These are phyloP conservation scores for Enteromius viviparus DNA, from an alignment of 2,797 vertebrate genomes.

Conservation along the genomic window DNA sequence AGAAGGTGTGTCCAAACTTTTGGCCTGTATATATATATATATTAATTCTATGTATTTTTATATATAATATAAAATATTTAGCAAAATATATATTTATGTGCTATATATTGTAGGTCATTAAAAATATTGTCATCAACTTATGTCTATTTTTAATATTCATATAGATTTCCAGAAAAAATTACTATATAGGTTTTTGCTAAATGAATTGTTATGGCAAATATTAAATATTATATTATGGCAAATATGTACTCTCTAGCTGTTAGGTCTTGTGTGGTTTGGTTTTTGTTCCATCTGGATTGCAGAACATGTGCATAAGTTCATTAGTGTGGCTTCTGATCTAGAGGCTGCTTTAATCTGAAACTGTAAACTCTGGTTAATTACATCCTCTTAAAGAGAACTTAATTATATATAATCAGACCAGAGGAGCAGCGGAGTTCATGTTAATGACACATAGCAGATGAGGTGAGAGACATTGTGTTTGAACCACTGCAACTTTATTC, in stretches of 20 bases:
- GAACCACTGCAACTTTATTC: conserved; percentile 1
- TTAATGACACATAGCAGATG: conserved; percentile 54
- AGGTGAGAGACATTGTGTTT: conserved; percentile 12
- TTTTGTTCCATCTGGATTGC: conserved; percentile 80
- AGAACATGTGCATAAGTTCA: conserved; percentile 81
- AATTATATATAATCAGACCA: conserved; percentile 78
- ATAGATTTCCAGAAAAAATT: background rate
- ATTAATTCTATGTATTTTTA: too few relatives aligned
- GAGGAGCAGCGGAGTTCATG: conserved; percentile 68
- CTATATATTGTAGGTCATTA: too few relatives aligned
- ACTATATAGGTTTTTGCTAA: background rate
- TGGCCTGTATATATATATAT: too few relatives aligned
- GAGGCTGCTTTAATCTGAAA: conserved; percentile 83
- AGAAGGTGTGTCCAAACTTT: too few relatives aligned
- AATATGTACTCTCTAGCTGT: background rate
- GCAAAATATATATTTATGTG: too few relatives aligned
- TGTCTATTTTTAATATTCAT: background rate
- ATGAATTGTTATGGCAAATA: background rate
- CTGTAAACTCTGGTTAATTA: conserved; percentile 85
- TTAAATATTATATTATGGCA: background rate
- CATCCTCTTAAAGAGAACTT: conserved; percentile 77
- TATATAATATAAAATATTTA: too few relatives aligned
- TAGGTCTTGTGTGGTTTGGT: conserved; percentile 56
- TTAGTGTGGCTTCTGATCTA: conserved; percentile 83
- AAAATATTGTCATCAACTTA: background rate